Percentiles rank a stretch among this genome's conserved stretches.
Evolutionary conservation across 2,888 invertebrate genomes (phyloP).

Genomic region (Hirtodrosophila trivittata): DNA sequence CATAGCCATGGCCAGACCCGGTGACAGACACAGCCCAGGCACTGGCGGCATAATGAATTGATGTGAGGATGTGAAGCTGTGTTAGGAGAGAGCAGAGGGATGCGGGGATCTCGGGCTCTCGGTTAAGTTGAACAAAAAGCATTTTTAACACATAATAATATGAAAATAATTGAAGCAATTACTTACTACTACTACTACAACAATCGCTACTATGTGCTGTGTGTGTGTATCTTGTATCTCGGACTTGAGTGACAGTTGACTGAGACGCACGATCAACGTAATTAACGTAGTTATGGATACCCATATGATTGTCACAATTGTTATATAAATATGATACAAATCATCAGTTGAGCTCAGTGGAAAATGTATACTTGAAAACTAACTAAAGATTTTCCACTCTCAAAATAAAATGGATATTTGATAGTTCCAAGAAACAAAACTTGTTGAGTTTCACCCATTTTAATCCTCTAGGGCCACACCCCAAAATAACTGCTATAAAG

Average conservation of each 20-base stretch:
- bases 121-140: conserved; percentile 26
- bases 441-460: too few species aligned
- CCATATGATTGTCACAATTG: conserved; percentile 37
- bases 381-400: too few species aligned
- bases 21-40: conserved; percentile 34
- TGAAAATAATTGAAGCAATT: conserved; percentile 79
- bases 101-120: conserved; percentile 6
- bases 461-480: too few species aligned
- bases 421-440: too few species aligned
- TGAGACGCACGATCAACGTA: conserved; percentile 56
- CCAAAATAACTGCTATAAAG: too few species aligned
- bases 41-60: conserved; percentile 64
- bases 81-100: conserved; percentile 13
- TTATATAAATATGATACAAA: conserved; percentile 29
- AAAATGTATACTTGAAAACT: not conserved
- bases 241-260: conserved; percentile 35
- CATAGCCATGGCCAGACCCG: conserved; percentile 22
- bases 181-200: conserved; percentile 30
- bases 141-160: conserved; percentile 76
- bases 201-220: conserved; percentile 1
- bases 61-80: conserved; percentile 30
- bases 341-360: conserved; percentile 2
- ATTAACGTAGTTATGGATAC: conserved; percentile 55
- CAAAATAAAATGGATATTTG: too few species aligned
- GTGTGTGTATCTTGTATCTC: conserved; percentile 5